Base-by-base conservation (phyloP, 2,797 vertebrate genomes). In the Sebastes aleutianus region DNA sequence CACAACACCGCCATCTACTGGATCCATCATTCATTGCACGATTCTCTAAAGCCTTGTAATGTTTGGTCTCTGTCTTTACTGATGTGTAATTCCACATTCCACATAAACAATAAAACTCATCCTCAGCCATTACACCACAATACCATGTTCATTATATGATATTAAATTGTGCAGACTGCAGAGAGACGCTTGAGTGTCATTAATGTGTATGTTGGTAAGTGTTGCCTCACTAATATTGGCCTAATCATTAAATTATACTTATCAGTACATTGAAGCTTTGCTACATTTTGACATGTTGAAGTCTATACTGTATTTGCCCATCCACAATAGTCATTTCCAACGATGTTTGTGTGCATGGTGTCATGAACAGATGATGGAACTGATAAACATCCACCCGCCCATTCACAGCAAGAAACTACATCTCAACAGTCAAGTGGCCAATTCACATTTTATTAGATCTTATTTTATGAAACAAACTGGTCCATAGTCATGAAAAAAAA, bases 381-480 rank as follows among this genome's bases (percentile, higher is more conserved):
- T 47, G 3, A 22, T 74, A 26, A 24, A 43, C 16, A 18, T n/a
- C 7, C n/a, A 26, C 7, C 5, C 3, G 2, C 3, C 11, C 4
- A n/a, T n/a, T 2, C 16, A 58, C 29, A 76, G 12, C 18, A 85
- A 66, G 14, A 79, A 82, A 83, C 13, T 3, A 36, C 57, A 72
- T 9, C 12, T 63, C 34, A 79, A 54, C n/a, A 82, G 32, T 58
- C 22, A 78, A 84, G 58, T 79, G 63, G 76, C 27, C 8, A 63
- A 84, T 85, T 89, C 70, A 67, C 29, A 78, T 88, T 92, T 91
- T 87, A 80, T 91, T 87, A 36, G 80, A 36, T 72, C 8, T 72
- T 73, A 10, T 87, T 89, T 92, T 85, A 90, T 89, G 80, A 80
- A 78, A 89, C 85, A 92, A 91, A 90, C 81, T 89, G 82, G 80